Percentiles rank a stretch among this genome's conserved stretches.
Evolutionary conservation across 2,888 invertebrate species (phyloP).

Genomic region (Syrista parreyssii): DNA sequence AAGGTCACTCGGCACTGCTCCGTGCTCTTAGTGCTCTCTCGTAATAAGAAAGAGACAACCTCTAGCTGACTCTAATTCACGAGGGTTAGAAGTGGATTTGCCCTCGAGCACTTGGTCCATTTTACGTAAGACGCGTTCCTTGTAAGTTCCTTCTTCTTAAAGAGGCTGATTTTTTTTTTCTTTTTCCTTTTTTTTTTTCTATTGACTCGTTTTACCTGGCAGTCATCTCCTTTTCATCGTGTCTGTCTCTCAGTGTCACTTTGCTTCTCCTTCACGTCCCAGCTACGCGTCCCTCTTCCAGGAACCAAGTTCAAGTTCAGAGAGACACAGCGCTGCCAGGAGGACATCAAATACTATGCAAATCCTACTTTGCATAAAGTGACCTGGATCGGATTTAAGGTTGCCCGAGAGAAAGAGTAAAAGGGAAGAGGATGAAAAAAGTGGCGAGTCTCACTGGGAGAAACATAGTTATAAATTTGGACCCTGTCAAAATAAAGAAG

Average conservation of each 20-base stretch:
- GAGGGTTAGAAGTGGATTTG: background rate
- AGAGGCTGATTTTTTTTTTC: background rate
- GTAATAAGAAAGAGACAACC: background rate
- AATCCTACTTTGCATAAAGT: conserved; percentile 53
- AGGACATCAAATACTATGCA: conserved; percentile 40
- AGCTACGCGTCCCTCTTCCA: background rate
- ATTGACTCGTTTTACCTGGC: background rate
- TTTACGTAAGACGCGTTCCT: background rate
- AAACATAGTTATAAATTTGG: conserved; percentile 44
- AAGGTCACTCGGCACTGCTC: background rate
- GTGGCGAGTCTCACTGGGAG: background rate
- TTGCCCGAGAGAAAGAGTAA: conserved; percentile 27
- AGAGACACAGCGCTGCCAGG: background rate
- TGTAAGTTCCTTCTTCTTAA: background rate
- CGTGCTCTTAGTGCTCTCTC: background rate
- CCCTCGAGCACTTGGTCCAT: background rate
- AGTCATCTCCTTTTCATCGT: background rate
- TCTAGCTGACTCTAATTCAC: background rate
- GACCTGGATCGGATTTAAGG: conserved; percentile 52
- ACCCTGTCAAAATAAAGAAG: conserved; percentile 49
- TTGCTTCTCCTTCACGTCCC: background rate
- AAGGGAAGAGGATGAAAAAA: conserved; percentile 10
- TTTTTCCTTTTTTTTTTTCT: background rate
- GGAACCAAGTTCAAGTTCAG: background rate
- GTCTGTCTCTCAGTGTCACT: background rate